Percentiles rank a stretch among this genome's conserved stretches.
Evolutionary conservation across 2,797 vertebrate genomes (phyloP).

Genomic region (Ambastaia sidthimunki): DNA sequence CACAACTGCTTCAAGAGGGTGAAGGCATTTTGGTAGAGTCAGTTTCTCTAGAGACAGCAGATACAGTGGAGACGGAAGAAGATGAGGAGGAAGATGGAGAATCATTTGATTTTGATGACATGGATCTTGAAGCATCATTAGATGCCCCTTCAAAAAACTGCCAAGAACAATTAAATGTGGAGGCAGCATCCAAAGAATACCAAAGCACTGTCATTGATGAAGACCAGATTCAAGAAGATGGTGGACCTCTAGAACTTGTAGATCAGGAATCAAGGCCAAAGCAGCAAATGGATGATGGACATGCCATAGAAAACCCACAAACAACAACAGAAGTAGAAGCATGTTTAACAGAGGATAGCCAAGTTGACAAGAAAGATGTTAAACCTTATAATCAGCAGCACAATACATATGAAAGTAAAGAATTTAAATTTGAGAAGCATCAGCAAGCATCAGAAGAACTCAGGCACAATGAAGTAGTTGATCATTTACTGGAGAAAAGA

Average conservation of each 20-base stretch:
- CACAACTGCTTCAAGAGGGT: conserved; percentile 8
- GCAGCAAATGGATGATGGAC: conserved; percentile 13
- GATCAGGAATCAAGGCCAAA: conserved; percentile 6
- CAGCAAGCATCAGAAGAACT: conserved; percentile 1
- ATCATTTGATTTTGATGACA: conserved; percentile 72
- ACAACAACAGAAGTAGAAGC: background rate
- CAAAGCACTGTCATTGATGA: background rate
- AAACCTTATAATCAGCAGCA: conserved; percentile 28
- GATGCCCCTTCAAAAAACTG: background rate
- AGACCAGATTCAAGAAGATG: background rate
- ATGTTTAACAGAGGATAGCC: background rate
- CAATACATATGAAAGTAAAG: conserved; percentile 5
- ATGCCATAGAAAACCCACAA: conserved; percentile 26
- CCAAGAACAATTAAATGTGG: conserved; percentile 42
- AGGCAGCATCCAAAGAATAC: background rate
- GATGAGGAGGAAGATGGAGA: conserved; percentile 65
- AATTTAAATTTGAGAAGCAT: background rate
- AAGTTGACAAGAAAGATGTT: conserved; percentile 7
- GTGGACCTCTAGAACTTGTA: background rate
- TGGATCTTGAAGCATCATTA: conserved; percentile 62
- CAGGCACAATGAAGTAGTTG: conserved; percentile 3
- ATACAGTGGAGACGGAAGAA: background rate
- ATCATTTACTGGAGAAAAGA: background rate
- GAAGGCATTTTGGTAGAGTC: background rate
- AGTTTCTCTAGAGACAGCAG: too few species aligned